Evolutionary conservation across 2,113 vertebrate species (phyloP).

Genomic region (Beaufortia kweichowensis): DNA sequence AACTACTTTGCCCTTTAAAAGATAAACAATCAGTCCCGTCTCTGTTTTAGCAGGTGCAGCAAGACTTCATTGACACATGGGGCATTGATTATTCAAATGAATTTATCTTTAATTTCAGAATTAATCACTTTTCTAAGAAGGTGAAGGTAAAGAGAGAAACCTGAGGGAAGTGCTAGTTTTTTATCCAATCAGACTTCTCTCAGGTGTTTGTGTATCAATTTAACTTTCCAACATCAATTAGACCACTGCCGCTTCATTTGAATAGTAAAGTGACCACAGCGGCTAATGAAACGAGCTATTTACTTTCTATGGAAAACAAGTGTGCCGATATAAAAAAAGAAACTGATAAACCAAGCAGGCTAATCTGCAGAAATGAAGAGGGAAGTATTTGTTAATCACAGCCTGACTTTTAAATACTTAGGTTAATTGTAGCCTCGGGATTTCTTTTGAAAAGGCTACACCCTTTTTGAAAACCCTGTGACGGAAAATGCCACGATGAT

Average conservation of each 20-base stretch:
- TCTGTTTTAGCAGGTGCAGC: slow-evolving; percentile 27
- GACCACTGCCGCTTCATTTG: slow-evolving; percentile 42
- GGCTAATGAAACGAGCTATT: slow-evolving; percentile 46
- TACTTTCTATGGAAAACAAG: slow-evolving; percentile 46
- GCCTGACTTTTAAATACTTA: slow-evolving; percentile 75
- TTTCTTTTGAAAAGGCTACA: slow-evolving; percentile 60
- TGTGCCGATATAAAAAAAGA: slow-evolving; percentile 51
- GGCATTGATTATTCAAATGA: slow-evolving; percentile 31
- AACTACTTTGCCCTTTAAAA: slow-evolving; percentile 32
- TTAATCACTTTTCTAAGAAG: slow-evolving; percentile 43
- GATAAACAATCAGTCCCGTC: slow-evolving; percentile 27
- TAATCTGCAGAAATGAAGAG: slow-evolving; percentile 70
- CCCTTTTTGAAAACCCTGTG: slow-evolving; percentile 61
- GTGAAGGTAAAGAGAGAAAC: slow-evolving; percentile 45
- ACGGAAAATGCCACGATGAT: slow-evolving; percentile 63
- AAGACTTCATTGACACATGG: slow-evolving; percentile 34
- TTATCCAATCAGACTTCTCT: background rate
- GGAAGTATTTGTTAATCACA: slow-evolving; percentile 75
- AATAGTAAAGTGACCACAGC: slow-evolving; percentile 48
- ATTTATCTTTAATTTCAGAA: slow-evolving; percentile 50
- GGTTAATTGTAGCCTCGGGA: slow-evolving; percentile 75
- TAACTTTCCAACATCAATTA: slow-evolving; percentile 43
- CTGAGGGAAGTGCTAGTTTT: slow-evolving; percentile 13
- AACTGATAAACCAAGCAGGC: slow-evolving; percentile 64
- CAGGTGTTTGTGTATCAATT: slow-evolving; percentile 34